Evolutionary conservation across 1,140 invertebrate species (phyloP).

Genomic region (Belonocnema kinseyi): DNA sequence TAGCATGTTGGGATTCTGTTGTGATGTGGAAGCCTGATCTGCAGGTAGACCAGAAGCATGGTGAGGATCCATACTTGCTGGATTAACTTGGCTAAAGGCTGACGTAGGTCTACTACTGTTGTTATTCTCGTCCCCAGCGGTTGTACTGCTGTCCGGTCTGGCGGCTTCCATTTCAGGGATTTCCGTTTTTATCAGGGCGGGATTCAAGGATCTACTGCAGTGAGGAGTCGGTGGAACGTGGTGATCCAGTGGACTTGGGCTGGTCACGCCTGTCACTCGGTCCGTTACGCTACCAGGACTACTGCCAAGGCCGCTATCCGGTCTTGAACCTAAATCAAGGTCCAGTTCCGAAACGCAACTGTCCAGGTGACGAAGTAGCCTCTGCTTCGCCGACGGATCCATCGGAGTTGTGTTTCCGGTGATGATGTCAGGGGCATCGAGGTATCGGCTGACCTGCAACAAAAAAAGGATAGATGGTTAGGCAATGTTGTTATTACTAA

Average conservation of each 20-base stretch:
- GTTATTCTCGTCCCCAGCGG: conserved; percentile 71
- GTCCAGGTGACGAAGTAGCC: conserved; percentile 83
- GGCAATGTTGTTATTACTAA: no score
- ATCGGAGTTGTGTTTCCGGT: conserved; percentile 80
- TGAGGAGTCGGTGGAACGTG: conserved; percentile 63
- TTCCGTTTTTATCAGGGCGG: conserved; percentile 67
- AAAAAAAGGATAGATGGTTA: neutral
- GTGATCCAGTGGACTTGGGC: conserved; percentile 67
- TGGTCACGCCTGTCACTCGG: conserved; percentile 65
- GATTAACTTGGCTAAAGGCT: conserved; percentile 67
- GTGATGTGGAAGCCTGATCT: conserved; percentile 66
- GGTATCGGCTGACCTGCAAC: conserved; percentile 77
- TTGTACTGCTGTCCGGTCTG: conserved; percentile 71
- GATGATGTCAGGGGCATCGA: conserved; percentile 81
- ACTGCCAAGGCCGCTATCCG: conserved; percentile 70
- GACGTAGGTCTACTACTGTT: conserved; percentile 70
- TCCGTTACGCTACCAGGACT: conserved; percentile 73
- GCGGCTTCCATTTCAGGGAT: conserved; percentile 67
- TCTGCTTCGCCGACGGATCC: conserved; percentile 82
- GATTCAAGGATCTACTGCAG: conserved; percentile 64
- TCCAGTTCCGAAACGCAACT: conserved; percentile 84
- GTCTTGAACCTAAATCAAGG: conserved; percentile 78
- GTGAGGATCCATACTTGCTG: conserved; percentile 55
- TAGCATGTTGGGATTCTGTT: conserved; percentile 70
- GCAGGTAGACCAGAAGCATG: conserved; percentile 52